Conservation (phyloP, 2,797 vertebrate genomes). For the Pristis pectinata region DNA sequence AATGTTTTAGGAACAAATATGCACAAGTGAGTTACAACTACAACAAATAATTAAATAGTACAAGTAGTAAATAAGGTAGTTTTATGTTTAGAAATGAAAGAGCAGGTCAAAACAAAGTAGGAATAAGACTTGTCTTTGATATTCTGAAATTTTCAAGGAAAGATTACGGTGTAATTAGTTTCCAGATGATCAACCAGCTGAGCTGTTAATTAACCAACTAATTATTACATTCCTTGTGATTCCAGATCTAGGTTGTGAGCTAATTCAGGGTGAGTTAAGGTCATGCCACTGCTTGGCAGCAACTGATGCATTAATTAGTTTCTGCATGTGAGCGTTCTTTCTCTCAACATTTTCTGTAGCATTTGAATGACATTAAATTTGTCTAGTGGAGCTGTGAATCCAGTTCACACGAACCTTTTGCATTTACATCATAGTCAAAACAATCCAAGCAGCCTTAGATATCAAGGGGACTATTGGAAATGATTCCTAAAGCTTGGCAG, state of each 20-base stretch:
- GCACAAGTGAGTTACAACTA: neutral
- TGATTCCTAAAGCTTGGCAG: neutral
- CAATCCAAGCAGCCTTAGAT: neutral
- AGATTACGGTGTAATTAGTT: neutral
- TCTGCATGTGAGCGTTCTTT: neutral
- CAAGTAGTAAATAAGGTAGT: neutral
- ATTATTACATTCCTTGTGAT: neutral
- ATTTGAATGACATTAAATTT: neutral
- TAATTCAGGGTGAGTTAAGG: neutral
- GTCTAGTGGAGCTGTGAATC: too few relatives aligned
- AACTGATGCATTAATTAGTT: neutral
- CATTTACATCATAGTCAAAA: neutral
- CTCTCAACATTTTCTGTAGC: neutral
- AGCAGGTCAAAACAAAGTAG: neutral
- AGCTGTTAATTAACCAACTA: constrained; percentile 26
- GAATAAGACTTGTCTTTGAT: neutral
- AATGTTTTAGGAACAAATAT: neutral
- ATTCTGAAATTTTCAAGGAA: neutral
- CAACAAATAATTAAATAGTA: neutral
- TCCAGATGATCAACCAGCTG: constrained; percentile 11
- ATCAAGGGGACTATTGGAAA: neutral
- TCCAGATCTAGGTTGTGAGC: too few relatives aligned
- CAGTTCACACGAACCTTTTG: neutral
- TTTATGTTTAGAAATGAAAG: neutral
- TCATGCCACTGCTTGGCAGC: neutral